Evolutionary conservation across 1,140 invertebrate genomes (phyloP).

Genomic region (Micrasema longulum): DNA sequence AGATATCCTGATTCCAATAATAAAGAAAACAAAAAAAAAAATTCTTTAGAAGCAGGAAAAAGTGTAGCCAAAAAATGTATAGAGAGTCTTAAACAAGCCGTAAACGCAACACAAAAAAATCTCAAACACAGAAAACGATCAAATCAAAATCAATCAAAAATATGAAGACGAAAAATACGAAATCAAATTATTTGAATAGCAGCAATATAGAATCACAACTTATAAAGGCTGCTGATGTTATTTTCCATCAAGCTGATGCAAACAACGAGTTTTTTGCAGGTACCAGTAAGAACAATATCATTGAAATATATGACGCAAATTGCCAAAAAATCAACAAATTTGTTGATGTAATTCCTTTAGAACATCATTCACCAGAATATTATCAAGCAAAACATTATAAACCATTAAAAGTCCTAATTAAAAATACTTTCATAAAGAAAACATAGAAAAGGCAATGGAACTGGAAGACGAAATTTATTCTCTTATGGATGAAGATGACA

Average conservation of each 20-base stretch:
- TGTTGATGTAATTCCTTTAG: background rate
- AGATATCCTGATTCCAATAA: slow-evolving; percentile 9
- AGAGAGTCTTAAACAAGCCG: slow-evolving; percentile 2
- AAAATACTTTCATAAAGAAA: background rate
- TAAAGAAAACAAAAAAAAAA: slow-evolving; percentile 3
- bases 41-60: slow-evolving; percentile 1
- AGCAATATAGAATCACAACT: background rate
- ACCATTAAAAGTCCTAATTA: background rate
- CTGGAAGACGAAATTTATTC: background rate
- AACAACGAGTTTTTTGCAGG: background rate
- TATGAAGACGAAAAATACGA: background rate
- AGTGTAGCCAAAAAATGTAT: background rate
- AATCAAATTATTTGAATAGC: no score
- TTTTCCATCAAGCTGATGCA: background rate
- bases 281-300: background rate
- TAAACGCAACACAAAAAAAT: background rate
- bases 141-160: background rate
- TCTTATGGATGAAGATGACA: background rate
- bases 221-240: background rate
- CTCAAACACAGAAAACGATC: background rate
- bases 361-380: background rate
- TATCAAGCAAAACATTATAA: no score
- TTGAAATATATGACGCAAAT: background rate
- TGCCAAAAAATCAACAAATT: background rate
- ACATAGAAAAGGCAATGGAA: background rate